A percentile compares a stretch with the other conserved stretches of the same genome.
phyloP scores from a whole-genome alignment of 2,888 invertebrate genomes.

The Lochmaea crataegi region DNA sequence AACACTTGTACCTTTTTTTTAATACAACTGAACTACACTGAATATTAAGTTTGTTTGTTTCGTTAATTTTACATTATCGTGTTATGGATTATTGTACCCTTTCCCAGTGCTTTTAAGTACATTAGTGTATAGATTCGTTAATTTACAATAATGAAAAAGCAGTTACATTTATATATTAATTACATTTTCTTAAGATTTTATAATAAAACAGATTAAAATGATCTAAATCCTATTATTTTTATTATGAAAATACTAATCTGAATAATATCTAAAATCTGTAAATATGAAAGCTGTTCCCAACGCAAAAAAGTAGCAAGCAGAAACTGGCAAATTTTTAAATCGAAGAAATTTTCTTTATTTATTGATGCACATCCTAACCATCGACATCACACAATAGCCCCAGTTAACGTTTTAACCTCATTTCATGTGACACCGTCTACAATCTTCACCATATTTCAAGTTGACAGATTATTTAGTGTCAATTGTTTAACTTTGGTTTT shows the following conservation, averaged over 20 bases:
- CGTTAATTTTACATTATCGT: slow-evolving; percentile 14
- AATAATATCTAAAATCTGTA: neutral
- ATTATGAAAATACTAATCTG: neutral
- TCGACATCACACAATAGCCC: neutral
- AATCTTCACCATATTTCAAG: too few relatives aligned
- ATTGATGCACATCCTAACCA: slow-evolving; percentile 1
- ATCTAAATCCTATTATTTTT: neutral
- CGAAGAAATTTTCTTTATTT: neutral
- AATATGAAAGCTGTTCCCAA: neutral
- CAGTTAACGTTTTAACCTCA: neutral
- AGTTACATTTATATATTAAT: slow-evolving; percentile 14
- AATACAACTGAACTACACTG: neutral
- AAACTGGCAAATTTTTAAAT: neutral
- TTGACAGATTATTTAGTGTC: too few relatives aligned
- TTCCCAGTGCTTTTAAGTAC: slow-evolving; percentile 16
- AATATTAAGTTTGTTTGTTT: neutral
- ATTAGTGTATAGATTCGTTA: slow-evolving; percentile 15
- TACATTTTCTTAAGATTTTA: neutral
- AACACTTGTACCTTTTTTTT: too few relatives aligned
- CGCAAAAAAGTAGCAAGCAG: neutral
- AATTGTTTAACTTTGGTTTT: too few relatives aligned
- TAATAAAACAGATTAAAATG: neutral
- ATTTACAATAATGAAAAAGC: slow-evolving; percentile 17
- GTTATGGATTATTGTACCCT: slow-evolving; percentile 15
- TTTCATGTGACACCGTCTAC: too few relatives aligned